Percentiles rank a stretch among this genome's conserved stretches.
Evolutionary conservation across 2,797 vertebrate genomes (phyloP).

Genomic region (Anas flavirostris): DNA sequence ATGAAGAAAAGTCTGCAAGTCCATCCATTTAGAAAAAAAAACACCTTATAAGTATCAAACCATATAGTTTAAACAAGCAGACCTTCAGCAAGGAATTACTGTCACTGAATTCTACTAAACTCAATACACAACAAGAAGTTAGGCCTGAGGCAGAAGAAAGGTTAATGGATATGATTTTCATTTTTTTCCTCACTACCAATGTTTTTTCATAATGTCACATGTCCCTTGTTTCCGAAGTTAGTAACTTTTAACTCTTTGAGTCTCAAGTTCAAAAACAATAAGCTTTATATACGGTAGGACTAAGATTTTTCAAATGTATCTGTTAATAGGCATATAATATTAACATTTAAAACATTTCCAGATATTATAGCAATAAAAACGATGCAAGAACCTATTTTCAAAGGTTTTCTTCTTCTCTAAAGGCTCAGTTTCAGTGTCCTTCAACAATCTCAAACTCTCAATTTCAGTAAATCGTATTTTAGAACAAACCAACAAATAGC

Average conservation of each 20-base stretch:
- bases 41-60: not conserved
- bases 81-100: not conserved
- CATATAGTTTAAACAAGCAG: constrained; percentile 12
- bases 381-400: not conserved
- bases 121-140: not conserved
- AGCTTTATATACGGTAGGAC: not conserved
- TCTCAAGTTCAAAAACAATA: not conserved
- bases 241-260: not conserved
- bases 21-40: not conserved
- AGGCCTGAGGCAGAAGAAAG: constrained; percentile 5
- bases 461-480: constrained; percentile 28
- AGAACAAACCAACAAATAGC: constrained; percentile 28
- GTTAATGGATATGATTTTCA: constrained; percentile 1
- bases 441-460: constrained; percentile 18
- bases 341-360: not conserved
- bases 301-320: not conserved
- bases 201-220: not conserved
- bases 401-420: not conserved
- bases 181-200: not conserved
- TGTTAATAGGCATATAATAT: not conserved
- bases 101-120: not conserved
- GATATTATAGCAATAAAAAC: not conserved
- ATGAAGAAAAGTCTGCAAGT: not conserved
- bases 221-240: not conserved
- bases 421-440: constrained; percentile 5